Evolutionary conservation across 2,888 invertebrate genomes (phyloP).

Genomic region (Volucella inanis): DNA sequence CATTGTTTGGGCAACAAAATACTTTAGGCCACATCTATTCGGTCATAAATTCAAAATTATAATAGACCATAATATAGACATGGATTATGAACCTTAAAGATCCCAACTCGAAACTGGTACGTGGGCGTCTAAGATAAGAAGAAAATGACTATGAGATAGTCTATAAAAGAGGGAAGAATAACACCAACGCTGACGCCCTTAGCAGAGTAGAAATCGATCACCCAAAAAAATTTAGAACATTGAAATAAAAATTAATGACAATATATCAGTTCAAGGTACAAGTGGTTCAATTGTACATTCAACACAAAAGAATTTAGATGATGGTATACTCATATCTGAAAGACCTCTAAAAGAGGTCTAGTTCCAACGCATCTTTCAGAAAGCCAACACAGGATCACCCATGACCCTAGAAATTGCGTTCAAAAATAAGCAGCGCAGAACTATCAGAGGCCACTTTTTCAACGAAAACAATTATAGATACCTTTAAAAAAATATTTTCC

Average conservation of each 20-base stretch:
- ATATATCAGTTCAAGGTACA: slow-evolving; percentile 34
- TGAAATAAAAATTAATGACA: slow-evolving; percentile 48
- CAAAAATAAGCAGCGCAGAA: slow-evolving; percentile 51
- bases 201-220: slow-evolving; percentile 54
- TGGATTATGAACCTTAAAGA: slow-evolving; percentile 80
- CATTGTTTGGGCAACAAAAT: slow-evolving; percentile 73
- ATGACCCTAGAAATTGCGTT: slow-evolving; percentile 18
- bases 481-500: no score
- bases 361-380: slow-evolving; percentile 54
- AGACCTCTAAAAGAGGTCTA: slow-evolving; percentile 75
- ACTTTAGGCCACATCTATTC: slow-evolving; percentile 79
- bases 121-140: slow-evolving; percentile 79
- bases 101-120: slow-evolving; percentile 78
- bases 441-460: no score
- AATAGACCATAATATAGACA: slow-evolving; percentile 80
- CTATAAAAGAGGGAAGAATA: slow-evolving; percentile 72
- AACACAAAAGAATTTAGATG: slow-evolving; percentile 55
- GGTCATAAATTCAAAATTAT: slow-evolving; percentile 79
- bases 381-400: neutral
- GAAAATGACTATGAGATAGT: slow-evolving; percentile 76
- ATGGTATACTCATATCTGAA: slow-evolving; percentile 74
- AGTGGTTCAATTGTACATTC: slow-evolving; percentile 51
- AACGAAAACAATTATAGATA: no score
- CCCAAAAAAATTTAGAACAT: neutral
- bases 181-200: slow-evolving; percentile 69